These are phyloP conservation scores for Chaetophractus vellerosus DNA, from an alignment of 2,797 vertebrate genomes.

Conservation along the genomic window DNA sequence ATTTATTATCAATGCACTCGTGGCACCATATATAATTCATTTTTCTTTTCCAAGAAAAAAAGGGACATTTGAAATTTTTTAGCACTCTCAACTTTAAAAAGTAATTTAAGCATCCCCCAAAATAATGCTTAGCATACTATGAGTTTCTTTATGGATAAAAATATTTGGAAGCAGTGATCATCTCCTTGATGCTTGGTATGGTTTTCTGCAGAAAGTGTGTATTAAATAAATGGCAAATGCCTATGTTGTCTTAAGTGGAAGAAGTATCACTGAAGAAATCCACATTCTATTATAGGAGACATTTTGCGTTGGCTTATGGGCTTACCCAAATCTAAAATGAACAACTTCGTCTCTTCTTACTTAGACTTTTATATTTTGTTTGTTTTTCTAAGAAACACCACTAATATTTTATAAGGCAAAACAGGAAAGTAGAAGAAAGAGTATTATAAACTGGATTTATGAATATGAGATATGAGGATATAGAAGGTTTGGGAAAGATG, in stretches of 20 bases:
- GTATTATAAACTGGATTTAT: conserved; percentile 6
- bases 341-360: conserved; percentile 36
- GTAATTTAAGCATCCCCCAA: conserved; percentile 15
- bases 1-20: neutral
- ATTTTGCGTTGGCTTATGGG: neutral
- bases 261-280: neutral
- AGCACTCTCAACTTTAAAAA: conserved; percentile 52
- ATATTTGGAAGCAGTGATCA: neutral
- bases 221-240: conserved; percentile 52
- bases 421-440: neutral
- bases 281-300: neutral
- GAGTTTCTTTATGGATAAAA: conserved; percentile 36
- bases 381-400: conserved; percentile 14
- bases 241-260: neutral
- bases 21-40: neutral
- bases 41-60: neutral
- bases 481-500: neutral
- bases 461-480: neutral
- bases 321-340: conserved; percentile 58
- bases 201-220: neutral
- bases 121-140: neutral
- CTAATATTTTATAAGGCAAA: neutral
- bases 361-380: conserved; percentile 49
- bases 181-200: neutral
- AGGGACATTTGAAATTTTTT: conserved; percentile 44